phyloP scores from a whole-genome alignment of 2,888 invertebrate genomes.

The Lampropteryx suffumata region DNA sequence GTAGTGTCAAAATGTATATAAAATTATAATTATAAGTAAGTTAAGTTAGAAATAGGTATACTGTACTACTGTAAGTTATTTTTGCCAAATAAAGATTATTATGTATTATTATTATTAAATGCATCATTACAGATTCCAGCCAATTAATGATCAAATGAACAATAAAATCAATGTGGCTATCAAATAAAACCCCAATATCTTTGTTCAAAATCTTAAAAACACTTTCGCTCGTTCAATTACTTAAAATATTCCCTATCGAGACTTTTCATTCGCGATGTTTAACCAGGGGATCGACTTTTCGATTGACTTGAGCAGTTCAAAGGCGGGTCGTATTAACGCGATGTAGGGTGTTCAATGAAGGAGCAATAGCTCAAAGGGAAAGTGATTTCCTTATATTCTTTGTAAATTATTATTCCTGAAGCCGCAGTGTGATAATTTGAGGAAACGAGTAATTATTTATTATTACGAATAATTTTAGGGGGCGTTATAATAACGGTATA shows the following conservation, averaged over 20 bases:
- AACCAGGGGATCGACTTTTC: slow-evolving; percentile 80
- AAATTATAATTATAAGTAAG: no score
- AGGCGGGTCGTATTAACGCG: slow-evolving; percentile 77
- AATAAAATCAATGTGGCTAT: slow-evolving; percentile 35
- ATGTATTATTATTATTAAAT: no score
- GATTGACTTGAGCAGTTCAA: slow-evolving; percentile 80
- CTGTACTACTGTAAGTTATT: no score
- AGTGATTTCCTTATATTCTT: slow-evolving; percentile 73
- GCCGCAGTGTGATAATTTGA: slow-evolving; percentile 32
- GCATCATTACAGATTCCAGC: no score
- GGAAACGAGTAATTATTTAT: slow-evolving; percentile 31
- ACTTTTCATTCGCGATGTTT: slow-evolving; percentile 81
- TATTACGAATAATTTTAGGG: slow-evolving; percentile 21
- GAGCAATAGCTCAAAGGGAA: slow-evolving; percentile 69
- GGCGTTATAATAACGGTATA: slow-evolving; percentile 4
- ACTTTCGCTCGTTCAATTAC: slow-evolving; percentile 78
- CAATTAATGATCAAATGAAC: slow-evolving; percentile 27
- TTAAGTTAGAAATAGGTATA: no score
- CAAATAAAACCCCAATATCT: slow-evolving; percentile 53
- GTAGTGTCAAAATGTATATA: no score
- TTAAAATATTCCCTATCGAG: slow-evolving; percentile 74
- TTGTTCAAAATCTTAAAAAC: slow-evolving; percentile 70
- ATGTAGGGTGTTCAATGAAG: slow-evolving; percentile 73
- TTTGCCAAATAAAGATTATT: no score
- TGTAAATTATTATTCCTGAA: slow-evolving; percentile 54